These are phyloP conservation scores for Lagria hirta DNA, from an alignment of 2,888 invertebrate species.

Conservation along the genomic window DNA sequence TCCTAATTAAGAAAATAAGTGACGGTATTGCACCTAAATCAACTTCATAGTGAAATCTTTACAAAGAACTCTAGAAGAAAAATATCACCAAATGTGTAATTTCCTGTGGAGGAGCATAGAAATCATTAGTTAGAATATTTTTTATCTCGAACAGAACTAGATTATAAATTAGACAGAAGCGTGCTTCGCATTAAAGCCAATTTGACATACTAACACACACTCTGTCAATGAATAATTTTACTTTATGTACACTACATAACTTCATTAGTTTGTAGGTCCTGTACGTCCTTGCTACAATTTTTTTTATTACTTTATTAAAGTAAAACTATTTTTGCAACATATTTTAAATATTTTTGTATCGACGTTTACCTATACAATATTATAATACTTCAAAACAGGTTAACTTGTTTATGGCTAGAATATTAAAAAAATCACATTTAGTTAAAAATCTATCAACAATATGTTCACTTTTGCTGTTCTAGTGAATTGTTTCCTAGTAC, in stretches of 20 bases:
- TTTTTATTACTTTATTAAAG: no score
- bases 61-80: slow-evolving; percentile 34
- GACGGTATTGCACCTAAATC: slow-evolving; percentile 21
- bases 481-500: no score
- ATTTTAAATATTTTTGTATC: no score
- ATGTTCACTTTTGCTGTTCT: no score
- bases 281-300: no score
- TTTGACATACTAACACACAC: slow-evolving; percentile 40
- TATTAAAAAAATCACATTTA: no score
- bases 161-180: slow-evolving; percentile 40
- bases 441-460: no score
- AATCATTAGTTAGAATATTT: slow-evolving; percentile 47
- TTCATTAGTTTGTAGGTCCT: slow-evolving; percentile 15
- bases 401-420: no score
- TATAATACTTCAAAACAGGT: no score
- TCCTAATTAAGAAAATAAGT: slow-evolving; percentile 28
- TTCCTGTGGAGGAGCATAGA: slow-evolving; percentile 46
- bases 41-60: slow-evolving; percentile 31
- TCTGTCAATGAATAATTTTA: slow-evolving; percentile 36
- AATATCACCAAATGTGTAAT: slow-evolving; percentile 41
- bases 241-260: slow-evolving; percentile 27
- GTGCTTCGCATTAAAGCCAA: slow-evolving; percentile 37
- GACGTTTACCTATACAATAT: no score
- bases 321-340: no score
- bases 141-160: slow-evolving; percentile 37